A percentile compares a stretch with the other conserved stretches of the same genome.
These are phyloP conservation scores for Lophura swinhoii DNA, from an alignment of 2,797 vertebrate genomes.

Conservation along the genomic window DNA sequence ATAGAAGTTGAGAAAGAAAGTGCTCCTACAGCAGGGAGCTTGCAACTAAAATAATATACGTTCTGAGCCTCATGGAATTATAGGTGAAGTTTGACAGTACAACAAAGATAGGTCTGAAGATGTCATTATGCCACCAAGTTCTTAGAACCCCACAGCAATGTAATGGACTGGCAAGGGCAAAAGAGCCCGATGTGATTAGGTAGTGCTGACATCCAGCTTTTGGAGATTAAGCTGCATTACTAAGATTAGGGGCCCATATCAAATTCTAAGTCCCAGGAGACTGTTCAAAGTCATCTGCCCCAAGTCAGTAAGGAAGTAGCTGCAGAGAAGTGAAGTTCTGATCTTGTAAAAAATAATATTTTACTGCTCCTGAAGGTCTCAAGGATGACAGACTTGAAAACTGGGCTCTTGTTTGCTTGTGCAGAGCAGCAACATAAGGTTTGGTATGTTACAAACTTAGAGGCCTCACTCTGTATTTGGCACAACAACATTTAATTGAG, in stretches of 20 bases:
- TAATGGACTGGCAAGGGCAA: not conserved
- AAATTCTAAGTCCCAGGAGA: not conserved
- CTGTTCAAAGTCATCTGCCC: not conserved
- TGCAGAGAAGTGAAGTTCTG: conserved; percentile 30
- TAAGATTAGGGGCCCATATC: conserved; percentile 7
- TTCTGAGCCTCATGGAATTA: not conserved
- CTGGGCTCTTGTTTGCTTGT: not conserved
- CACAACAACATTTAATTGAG: conserved; percentile 32
- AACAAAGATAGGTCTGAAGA: conserved; percentile 28
- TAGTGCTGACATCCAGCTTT: conserved; percentile 56
- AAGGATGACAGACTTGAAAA: not conserved
- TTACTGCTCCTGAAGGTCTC: not conserved
- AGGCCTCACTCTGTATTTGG: not conserved
- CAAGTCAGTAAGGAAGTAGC: not conserved
- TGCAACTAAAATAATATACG: not conserved
- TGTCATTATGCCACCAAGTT: conserved; percentile 41
- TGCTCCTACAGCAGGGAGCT: not conserved
- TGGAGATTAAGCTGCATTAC: conserved; percentile 25
- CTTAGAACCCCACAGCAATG: conserved; percentile 6
- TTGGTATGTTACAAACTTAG: not conserved
- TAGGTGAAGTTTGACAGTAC: not conserved
- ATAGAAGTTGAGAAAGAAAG: conserved; percentile 39
- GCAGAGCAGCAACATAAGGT: not conserved
- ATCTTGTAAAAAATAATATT: conserved; percentile 23
- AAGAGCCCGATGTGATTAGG: not conserved